A percentile compares a stretch with the other conserved stretches of the same genome.
These are phyloP conservation scores for Microctonus hyperodae DNA, from an alignment of 2,888 invertebrate species.

Conservation along the genomic window DNA sequence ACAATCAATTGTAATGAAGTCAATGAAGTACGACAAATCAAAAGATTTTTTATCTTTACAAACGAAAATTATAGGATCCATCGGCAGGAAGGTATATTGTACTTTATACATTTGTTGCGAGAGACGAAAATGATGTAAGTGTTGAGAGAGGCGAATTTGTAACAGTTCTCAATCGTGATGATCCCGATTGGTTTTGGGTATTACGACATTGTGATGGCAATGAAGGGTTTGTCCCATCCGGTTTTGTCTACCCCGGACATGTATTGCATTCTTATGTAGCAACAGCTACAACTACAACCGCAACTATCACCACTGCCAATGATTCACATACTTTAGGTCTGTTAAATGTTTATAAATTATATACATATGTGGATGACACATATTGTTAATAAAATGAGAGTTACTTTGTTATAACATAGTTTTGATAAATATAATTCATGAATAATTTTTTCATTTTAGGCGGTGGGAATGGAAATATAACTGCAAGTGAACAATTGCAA, in stretches of 20 bases:
- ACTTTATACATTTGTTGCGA: constrained; percentile 89
- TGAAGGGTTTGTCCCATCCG: constrained; percentile 95
- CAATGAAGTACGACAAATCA: too few species aligned
- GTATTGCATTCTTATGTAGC: constrained; percentile 60
- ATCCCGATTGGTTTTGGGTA: constrained; percentile 98
- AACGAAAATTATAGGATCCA: constrained; percentile 70
- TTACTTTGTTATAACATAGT: too few species aligned
- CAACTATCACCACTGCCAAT: constrained; percentile 50
- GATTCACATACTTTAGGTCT: constrained; percentile 57
- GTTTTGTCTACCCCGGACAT: constrained; percentile 86
- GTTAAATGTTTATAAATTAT: constrained; percentile 14
- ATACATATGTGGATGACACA: not conserved
- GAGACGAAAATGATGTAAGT: constrained; percentile 93
- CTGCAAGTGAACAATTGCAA: constrained; percentile 49
- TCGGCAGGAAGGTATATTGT: constrained; percentile 88
- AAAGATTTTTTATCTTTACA: not conserved
- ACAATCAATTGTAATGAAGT: not conserved
- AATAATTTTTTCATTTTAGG: constrained; percentile 42
- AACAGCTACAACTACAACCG: constrained; percentile 54
- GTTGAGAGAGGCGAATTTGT: constrained; percentile 95
- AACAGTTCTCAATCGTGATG: constrained; percentile 93
- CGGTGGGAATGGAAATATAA: constrained; percentile 51
- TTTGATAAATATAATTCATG: not conserved
- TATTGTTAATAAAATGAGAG: too few species aligned
- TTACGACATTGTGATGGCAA: constrained; percentile 85